Evolutionary conservation across 2,888 invertebrate species (phyloP), one percentile per base, ranked within the genome.

Genomic region (Pandemis heparana): DNA sequence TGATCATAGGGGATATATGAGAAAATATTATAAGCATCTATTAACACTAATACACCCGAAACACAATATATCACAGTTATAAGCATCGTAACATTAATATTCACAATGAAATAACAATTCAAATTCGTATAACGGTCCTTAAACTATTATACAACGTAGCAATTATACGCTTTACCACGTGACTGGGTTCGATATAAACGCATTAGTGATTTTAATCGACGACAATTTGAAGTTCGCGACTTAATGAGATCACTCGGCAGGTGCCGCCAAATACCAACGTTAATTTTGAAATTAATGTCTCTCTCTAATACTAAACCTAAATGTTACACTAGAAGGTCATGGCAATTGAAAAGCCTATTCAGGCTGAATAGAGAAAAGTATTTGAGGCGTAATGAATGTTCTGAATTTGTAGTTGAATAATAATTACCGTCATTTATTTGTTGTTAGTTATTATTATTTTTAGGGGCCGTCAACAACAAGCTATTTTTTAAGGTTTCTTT

Each of bases 181-280:
- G 83, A 80, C 80, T 81, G 77, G 77, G 75, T 78, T 81, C 78
- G 77, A 79, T 81, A 81, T 82, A 80, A 81, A 75, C 79, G 79
- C 75, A 82, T 83, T 81, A 81, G 81, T 79, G 80, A 83, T 81
- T 85, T 80, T 85, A 87, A 86, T 85, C 77, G 83, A 76, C 82
- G 85, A 82, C 82, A 78, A 85, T 87, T 85, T 79, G 79, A 83
- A 85, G 83, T 84, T 85, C 78, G 81, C 75, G 71, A 82, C 76
- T 79, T 85, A 86, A 88, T 85, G 85, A 85, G 81, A 83, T 78
- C 80, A 81, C 66, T 77, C 76, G 76, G 77, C 87, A 87, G 87
- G 83, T 87, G 88, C 78, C 78, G 81, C 81, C 79, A 77, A 82
- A 82, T 84, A 84, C 81, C 76, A 71, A 80, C 80, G 82, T 81